Conservation (phyloP, 2,113 vertebrate species). For the Colius striatus region DNA sequence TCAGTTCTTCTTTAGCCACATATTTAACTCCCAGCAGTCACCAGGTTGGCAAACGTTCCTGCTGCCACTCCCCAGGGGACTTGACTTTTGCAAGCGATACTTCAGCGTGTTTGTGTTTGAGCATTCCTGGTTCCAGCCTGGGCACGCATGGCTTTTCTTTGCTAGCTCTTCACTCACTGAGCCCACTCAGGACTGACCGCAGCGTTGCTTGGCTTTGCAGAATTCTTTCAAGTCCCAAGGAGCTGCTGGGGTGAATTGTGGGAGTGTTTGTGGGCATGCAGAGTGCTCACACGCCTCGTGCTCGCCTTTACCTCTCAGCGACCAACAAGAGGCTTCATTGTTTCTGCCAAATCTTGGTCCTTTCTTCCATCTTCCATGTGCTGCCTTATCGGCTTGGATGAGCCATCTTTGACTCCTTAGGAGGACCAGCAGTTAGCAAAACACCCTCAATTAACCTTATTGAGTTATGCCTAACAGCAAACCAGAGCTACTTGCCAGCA, state of each 20-base stretch:
- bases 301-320: background rate
- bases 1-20: background rate
- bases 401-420: background rate
- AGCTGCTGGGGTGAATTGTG: background rate
- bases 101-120: background rate
- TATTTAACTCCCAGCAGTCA: background rate
- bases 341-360: background rate
- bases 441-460: background rate
- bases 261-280: background rate
- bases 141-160: background rate
- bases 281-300: fast-evolving
- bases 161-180: background rate
- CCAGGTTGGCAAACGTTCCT: background rate
- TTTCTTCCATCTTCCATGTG: background rate
- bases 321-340: background rate
- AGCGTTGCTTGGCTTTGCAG: background rate
- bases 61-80: background rate
- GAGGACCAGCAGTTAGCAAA: background rate
- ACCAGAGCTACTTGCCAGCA: background rate
- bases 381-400: background rate
- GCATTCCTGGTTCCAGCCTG: conserved; percentile 46
- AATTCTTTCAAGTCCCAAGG: background rate
- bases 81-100: background rate
- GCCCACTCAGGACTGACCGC: background rate
- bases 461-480: background rate